A percentile compares a stretch with the other conserved stretches of the same genome.
Conservation (phyloP, 2,113 vertebrate genomes). For the Sialia sialis region DNA sequence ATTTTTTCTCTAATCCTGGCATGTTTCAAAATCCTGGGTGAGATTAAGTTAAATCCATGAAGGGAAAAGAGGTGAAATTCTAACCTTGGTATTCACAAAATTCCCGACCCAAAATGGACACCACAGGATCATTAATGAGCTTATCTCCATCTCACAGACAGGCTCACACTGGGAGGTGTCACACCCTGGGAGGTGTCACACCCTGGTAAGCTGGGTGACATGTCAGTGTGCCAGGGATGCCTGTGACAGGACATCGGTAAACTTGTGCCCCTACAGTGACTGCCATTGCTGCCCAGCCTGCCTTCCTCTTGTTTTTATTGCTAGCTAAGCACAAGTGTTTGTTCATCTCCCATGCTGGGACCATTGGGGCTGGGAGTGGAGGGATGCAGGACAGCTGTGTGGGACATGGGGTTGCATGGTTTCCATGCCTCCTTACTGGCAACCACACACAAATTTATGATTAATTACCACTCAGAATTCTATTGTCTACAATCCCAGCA, state of each 20-base stretch:
- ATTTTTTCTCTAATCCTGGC: neutral
- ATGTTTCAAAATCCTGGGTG: slow-evolving; percentile 21
- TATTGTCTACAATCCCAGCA: neutral
- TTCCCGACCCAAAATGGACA: neutral
- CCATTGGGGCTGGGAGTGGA: neutral
- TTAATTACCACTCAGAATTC: neutral
- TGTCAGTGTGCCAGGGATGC: accelerated
- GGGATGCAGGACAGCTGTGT: too few species aligned
- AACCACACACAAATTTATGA: accelerated
- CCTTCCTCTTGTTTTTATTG: neutral
- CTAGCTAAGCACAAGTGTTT: neutral
- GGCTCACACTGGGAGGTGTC: too few species aligned
- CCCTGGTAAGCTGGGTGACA: neutral
- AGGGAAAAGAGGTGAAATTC: neutral
- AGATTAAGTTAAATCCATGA: slow-evolving; percentile 36
- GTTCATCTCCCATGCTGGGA: accelerated
- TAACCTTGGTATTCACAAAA: neutral
- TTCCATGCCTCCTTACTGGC: neutral
- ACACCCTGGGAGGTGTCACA: neutral
- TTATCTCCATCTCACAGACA: neutral
- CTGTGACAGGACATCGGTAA: neutral
- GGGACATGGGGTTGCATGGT: neutral
- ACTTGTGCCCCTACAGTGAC: accelerated
- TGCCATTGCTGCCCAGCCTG: neutral
- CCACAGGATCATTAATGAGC: accelerated